phyloP scores from a whole-genome alignment of 2,797 vertebrate species.

The Sebastes ruberrimus region DNA sequence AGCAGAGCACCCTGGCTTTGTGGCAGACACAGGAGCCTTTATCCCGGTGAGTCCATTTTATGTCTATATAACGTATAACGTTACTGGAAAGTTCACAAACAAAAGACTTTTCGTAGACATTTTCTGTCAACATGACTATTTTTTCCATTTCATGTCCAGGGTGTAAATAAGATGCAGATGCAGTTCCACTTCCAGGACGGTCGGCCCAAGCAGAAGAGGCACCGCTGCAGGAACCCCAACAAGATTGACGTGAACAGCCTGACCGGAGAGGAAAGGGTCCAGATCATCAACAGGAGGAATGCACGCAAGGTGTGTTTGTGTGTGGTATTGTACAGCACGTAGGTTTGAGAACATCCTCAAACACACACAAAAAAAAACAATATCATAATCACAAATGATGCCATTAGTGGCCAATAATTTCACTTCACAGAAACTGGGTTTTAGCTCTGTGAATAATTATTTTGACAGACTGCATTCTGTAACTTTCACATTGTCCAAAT shows the following conservation, averaged over 20 bases:
- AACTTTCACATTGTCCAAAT: not conserved
- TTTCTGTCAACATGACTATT: not conserved
- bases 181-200: constrained; percentile 95
- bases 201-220: constrained; percentile 96
- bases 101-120: not conserved
- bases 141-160: constrained; percentile 57
- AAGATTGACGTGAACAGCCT: constrained; percentile 97
- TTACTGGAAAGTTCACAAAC: too few relatives aligned
- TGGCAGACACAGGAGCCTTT: constrained; percentile 95
- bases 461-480: not conserved
- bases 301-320: constrained; percentile 90
- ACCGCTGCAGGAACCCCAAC: constrained; percentile 97
- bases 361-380: too few relatives aligned
- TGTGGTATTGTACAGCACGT: not conserved
- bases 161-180: constrained; percentile 89
- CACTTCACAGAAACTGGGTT: not conserved
- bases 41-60: constrained; percentile 87
- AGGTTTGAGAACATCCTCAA: not conserved
- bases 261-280: constrained; percentile 97
- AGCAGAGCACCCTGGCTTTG: constrained; percentile 94
- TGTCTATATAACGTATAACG: not conserved
- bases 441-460: not conserved
- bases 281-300: constrained; percentile 97
- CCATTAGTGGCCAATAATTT: not conserved
- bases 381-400: not conserved